Percentiles rank a stretch among this genome's conserved stretches.
Evolutionary conservation across 2,797 vertebrate genomes (phyloP).

Genomic region (Yasuhikotakia modesta): DNA sequence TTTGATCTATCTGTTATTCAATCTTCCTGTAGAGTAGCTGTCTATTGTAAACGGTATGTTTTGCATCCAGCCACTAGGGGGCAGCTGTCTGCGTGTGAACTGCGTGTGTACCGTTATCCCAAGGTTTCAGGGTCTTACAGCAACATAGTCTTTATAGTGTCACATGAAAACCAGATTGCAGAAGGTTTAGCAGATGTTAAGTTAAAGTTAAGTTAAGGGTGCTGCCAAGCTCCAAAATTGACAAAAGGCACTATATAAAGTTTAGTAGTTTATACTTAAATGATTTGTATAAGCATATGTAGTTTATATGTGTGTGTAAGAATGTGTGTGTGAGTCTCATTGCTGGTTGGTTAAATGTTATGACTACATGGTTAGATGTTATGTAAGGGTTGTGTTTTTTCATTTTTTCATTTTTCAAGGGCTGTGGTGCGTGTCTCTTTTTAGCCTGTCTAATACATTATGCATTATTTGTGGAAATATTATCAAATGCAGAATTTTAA

Average conservation of each 20-base stretch:
- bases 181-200: neutral
- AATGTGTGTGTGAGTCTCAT: neutral
- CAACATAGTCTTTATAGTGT: neutral
- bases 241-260: neutral
- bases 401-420: no score
- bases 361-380: neutral
- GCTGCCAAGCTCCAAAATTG: neutral
- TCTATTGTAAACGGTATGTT: neutral
- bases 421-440: neutral
- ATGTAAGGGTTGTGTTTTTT: conserved; percentile 16
- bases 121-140: conserved; percentile 7
- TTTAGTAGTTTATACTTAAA: no score
- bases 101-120: neutral
- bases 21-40: neutral
- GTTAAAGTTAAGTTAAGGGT: neutral
- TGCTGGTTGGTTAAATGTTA: conserved; percentile 3
- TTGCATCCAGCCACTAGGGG: conserved; percentile 55
- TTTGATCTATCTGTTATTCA: neutral
- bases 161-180: no score
- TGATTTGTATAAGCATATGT: no score
- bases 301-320: neutral
- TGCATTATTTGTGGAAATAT: conserved; percentile 22
- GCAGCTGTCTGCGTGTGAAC: conserved; percentile 45
- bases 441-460: conserved; percentile 11
- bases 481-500: neutral